A percentile compares a stretch with the other conserved stretches of the same genome.
Evolutionary conservation across 2,797 vertebrate species (phyloP).

Genomic region (Luscinia luscinia): DNA sequence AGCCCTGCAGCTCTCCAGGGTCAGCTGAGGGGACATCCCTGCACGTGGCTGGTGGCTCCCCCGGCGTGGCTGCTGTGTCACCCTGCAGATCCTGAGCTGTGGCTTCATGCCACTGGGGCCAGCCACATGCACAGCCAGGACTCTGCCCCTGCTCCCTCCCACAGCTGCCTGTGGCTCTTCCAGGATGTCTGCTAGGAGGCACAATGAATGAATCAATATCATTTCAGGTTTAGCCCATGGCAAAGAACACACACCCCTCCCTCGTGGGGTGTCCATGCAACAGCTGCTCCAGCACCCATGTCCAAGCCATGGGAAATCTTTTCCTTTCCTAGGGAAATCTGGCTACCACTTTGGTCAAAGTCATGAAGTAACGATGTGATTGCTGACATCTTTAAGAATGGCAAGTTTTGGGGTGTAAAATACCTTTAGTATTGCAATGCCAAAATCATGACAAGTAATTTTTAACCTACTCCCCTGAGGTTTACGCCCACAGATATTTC

Average conservation of each 20-base stretch:
- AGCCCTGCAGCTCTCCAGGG: background rate
- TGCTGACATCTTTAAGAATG: background rate
- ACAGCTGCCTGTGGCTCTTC: background rate
- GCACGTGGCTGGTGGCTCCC: rapidly evolving
- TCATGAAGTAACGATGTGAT: background rate
- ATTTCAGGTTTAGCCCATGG: background rate
- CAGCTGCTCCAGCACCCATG: background rate
- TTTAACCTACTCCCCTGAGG: background rate
- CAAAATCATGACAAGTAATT: background rate
- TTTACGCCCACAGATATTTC: background rate
- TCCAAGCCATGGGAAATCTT: background rate
- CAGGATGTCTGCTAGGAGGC: background rate
- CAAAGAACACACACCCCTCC: background rate
- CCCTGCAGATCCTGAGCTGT: rapidly evolving
- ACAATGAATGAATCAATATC: background rate
- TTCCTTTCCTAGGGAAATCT: background rate
- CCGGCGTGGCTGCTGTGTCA: background rate
- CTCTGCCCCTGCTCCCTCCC: background rate
- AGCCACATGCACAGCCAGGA: background rate
- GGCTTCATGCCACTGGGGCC: rapidly evolving
- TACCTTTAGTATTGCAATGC: background rate
- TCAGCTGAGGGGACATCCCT: background rate
- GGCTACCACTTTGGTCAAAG: background rate
- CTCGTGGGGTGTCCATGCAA: background rate
- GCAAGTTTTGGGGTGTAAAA: background rate